Conservation (phyloP, 1,140 invertebrate genomes). For the Hydropsyche tenuis region DNA sequence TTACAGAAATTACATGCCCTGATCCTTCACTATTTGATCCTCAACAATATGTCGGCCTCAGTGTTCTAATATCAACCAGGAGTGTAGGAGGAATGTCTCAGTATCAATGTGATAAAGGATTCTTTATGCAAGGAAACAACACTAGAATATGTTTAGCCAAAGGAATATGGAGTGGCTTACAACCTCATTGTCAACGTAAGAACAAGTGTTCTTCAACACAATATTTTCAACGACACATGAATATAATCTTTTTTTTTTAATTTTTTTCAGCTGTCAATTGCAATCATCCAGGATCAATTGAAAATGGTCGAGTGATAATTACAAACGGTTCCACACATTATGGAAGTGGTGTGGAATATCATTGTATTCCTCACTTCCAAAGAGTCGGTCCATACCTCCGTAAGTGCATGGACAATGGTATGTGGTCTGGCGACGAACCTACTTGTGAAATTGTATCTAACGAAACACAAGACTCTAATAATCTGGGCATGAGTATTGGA, state of each 20-base stretch:
- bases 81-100: constrained; percentile 78
- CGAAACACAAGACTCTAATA: constrained; percentile 72
- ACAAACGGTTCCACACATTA: constrained; percentile 84
- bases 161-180: constrained; percentile 81
- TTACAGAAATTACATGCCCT: constrained; percentile 78
- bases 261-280: constrained; percentile 78
- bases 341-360: constrained; percentile 83
- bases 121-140: constrained; percentile 79
- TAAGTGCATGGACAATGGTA: constrained; percentile 81
- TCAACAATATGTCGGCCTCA: constrained; percentile 52
- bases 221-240: no score
- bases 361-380: constrained; percentile 85
- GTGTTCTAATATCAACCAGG: constrained; percentile 65
- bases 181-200: constrained; percentile 84
- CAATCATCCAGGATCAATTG: constrained; percentile 75
- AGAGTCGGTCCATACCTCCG: constrained; percentile 80
- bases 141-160: constrained; percentile 78
- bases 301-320: constrained; percentile 85
- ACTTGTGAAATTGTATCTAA: constrained; percentile 70
- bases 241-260: not conserved
- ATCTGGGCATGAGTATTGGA: constrained; percentile 79
- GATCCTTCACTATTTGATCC: constrained; percentile 63
- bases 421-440: constrained; percentile 85
- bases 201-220: no score
- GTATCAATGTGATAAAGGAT: constrained; percentile 83